Conservation (phyloP, 1,140 invertebrate species). For the Drosophila virilis region DNA sequence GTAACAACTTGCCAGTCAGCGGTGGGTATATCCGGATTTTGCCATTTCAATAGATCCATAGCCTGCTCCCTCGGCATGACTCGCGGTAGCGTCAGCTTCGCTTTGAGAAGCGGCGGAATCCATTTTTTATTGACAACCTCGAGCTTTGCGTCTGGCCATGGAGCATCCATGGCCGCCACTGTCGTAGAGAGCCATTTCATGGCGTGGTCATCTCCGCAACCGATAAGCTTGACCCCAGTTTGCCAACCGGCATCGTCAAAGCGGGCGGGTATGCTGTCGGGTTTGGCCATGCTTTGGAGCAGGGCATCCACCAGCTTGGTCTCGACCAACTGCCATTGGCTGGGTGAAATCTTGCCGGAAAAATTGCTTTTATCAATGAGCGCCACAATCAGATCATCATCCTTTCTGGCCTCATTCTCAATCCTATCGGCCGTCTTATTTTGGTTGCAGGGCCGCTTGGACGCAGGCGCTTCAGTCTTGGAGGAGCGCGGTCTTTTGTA, state of each 20-base stretch:
- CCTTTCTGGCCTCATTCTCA: not conserved
- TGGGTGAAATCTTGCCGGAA: not conserved
- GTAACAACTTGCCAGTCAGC: not conserved
- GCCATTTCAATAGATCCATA: not conserved
- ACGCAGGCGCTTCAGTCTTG: too few relatives aligned
- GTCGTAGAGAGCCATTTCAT: not conserved
- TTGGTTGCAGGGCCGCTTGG: too few relatives aligned
- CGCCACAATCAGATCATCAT: not conserved
- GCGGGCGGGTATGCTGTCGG: not conserved
- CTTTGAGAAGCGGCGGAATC: not conserved
- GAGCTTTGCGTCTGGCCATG: not conserved
- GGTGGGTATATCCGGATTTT: not conserved
- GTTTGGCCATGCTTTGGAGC: not conserved
- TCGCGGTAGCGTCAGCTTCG: not conserved
- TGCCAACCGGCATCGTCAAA: not conserved
- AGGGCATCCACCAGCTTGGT: not conserved
- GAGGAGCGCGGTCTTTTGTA: too few relatives aligned
- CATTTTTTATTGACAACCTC: not conserved
- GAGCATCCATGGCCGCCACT: not conserved
- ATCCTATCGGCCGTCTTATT: too few relatives aligned
- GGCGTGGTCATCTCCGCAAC: not conserved
- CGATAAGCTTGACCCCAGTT: not conserved
- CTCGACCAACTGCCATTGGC: not conserved
- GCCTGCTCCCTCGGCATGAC: not conserved
- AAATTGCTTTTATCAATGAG: not conserved